Percentiles rank a stretch among this genome's conserved stretches.
These are phyloP conservation scores for Drosophila rufa DNA, from an alignment of 1,140 invertebrate species.

Conservation along the genomic window DNA sequence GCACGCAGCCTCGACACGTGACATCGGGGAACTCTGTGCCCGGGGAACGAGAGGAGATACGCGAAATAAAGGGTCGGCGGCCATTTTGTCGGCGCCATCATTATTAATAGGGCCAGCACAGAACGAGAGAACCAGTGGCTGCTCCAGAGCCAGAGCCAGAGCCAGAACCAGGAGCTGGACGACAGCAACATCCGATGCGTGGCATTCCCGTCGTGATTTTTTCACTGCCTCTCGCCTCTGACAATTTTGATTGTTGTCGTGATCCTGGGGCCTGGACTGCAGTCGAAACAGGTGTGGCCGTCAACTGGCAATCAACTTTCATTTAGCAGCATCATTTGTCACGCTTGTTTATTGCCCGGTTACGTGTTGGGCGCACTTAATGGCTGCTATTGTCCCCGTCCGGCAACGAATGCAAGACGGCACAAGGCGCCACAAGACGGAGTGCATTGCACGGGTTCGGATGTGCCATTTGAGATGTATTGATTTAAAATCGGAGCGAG, in stretches of 20 bases:
- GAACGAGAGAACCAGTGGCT: not conserved
- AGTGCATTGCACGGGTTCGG: slow-evolving; percentile 21
- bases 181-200: slow-evolving; percentile 70
- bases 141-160: not conserved
- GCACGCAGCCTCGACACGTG: slow-evolving; percentile 74
- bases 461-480: slow-evolving; percentile 26
- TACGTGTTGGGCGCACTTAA: slow-evolving; percentile 80
- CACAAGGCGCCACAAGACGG: slow-evolving; percentile 13
- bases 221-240: slow-evolving; percentile 27
- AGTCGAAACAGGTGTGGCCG: slow-evolving; percentile 69
- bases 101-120: slow-evolving; percentile 70
- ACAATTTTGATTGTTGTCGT: slow-evolving; percentile 70
- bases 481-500: slow-evolving; percentile 30
- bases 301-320: slow-evolving; percentile 83
- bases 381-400: slow-evolving; percentile 71
- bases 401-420: slow-evolving; percentile 8
- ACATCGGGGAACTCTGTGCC: slow-evolving; percentile 26
- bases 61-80: slow-evolving; percentile 31
- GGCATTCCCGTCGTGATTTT: slow-evolving; percentile 59
- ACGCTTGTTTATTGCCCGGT: slow-evolving; percentile 81
- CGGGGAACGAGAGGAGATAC: not conserved
- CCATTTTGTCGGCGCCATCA: slow-evolving; percentile 74
- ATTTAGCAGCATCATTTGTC: slow-evolving; percentile 84
- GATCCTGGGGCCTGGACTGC: slow-evolving; percentile 25
- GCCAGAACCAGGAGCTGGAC: slow-evolving; percentile 9